These are phyloP conservation scores for Nansenia antarctica DNA, from an alignment of 2,113 vertebrate genomes.

Conservation along the genomic window DNA sequence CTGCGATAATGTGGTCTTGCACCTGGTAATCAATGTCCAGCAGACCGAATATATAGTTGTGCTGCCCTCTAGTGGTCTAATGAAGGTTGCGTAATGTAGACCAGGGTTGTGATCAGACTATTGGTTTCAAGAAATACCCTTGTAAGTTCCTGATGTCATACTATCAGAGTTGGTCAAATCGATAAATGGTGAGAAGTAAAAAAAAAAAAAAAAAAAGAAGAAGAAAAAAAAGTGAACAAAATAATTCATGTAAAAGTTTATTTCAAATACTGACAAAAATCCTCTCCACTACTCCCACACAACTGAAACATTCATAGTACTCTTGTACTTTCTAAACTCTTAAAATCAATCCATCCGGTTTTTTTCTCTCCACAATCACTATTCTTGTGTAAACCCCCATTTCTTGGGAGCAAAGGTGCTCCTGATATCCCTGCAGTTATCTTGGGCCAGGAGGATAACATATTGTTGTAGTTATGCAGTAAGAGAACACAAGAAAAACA, in stretches of 20 bases:
- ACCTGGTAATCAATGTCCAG: too few species aligned
- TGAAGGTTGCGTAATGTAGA: too few species aligned
- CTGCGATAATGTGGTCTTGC: too few species aligned
- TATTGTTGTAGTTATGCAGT: conserved; percentile 42
- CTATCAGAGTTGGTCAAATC: background rate
- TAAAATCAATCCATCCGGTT: conserved; percentile 60
- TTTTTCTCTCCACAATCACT: conserved; percentile 52
- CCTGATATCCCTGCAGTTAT: conserved; percentile 63
- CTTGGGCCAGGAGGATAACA: conserved; percentile 60
- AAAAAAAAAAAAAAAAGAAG: background rate
- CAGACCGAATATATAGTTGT: background rate
- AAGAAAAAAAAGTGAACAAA: background rate
- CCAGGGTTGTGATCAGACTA: background rate
- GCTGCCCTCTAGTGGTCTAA: conserved; percentile 42
- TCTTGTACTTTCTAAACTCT: conserved; percentile 59
- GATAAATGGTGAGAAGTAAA: background rate
- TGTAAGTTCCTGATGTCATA: background rate
- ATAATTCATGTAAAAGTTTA: conserved; percentile 78
- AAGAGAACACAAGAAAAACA: conserved; percentile 53
- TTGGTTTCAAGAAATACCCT: too few species aligned
- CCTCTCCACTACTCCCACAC: conserved; percentile 57
- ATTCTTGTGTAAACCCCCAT: conserved; percentile 51
- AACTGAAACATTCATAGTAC: conserved; percentile 67
- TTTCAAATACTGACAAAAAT: conserved; percentile 80
- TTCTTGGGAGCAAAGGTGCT: conserved; percentile 55